Evolutionary conservation across 2,113 vertebrate genomes (phyloP).

Genomic region (Rhea americana): DNA sequence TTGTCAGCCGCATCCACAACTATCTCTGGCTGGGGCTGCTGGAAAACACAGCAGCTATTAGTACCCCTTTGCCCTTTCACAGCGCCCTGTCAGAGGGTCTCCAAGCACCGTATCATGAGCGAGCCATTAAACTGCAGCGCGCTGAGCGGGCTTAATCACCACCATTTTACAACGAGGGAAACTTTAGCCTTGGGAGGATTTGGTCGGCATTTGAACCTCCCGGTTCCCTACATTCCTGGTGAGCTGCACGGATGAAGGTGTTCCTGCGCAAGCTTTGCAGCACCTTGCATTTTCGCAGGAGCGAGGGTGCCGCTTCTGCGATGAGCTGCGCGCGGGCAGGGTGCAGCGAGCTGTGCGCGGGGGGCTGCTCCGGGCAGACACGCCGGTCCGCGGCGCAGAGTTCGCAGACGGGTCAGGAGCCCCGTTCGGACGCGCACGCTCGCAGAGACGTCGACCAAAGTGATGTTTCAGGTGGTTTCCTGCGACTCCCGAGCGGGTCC

Average conservation of each 20-base stretch:
- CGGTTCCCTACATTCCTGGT: background rate
- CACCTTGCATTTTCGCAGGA: background rate
- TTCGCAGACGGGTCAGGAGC: background rate
- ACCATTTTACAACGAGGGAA: background rate
- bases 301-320: background rate
- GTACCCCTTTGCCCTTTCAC: conserved; percentile 48
- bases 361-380: background rate
- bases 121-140: background rate
- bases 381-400: background rate
- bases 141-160: background rate
- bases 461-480: background rate
- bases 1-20: conserved; percentile 37
- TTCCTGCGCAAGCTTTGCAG: rapidly evolving
- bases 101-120: background rate
- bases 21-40: conserved; percentile 53
- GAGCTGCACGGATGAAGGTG: background rate
- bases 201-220: background rate
- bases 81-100: conserved; percentile 34
- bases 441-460: background rate
- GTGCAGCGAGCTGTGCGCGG: too few species aligned
- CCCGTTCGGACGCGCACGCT: background rate
- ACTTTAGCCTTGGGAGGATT: background rate
- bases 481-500: background rate
- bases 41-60: conserved; percentile 52
- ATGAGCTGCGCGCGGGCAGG: background rate